Base-by-base conservation (phyloP, 2,888 invertebrate genomes). In the Odontomyia ornata region DNA sequence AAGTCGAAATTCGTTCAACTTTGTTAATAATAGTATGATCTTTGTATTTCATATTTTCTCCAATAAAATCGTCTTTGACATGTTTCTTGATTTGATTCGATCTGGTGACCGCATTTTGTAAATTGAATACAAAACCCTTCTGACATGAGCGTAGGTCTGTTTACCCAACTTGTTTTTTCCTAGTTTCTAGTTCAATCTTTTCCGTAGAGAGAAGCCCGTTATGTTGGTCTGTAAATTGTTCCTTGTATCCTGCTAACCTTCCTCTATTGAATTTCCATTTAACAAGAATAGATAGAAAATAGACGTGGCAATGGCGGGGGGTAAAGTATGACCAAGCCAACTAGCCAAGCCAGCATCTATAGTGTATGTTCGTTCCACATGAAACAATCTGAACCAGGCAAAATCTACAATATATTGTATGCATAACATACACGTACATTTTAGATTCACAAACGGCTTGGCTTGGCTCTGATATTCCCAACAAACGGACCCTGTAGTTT, bases 181-280 rank as follows among this genome's bases (percentile, higher is more conserved):
- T 3, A 36, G 36, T 9, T 36, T 36, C 36, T 5, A 36, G 5
- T 9, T 36, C 36, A 36, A 36, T 36, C 36, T 36, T 36, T 9
- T 36, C 36, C 36, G 36, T 5, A 9, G 36, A 36, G 36, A 36
- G 36, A 2, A 47, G 21, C 25, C 23, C 47, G 25, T 15, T 47
- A 47, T 69, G 28, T 47, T 18, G 23, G 15, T 25, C 47, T 47
- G 69, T 69, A 47, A 47, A 47, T 73, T 73, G 36, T 11, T 73
- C 25, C 27, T 60, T 57, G 23, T 60, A 36, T 73, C 60, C 36
- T 60, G 60, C 21, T 73, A 73, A 57, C 57, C 60, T 73, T 36
- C 25, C 36, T 36, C 73, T 36, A 73, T 73, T 73, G 73, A 25
- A 73, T 23, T 43, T 60, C 43, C 73, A 73, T 69, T 47, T 47